Conservation (phyloP, 1,140 invertebrate species). For the Spodoptera litura region DNA sequence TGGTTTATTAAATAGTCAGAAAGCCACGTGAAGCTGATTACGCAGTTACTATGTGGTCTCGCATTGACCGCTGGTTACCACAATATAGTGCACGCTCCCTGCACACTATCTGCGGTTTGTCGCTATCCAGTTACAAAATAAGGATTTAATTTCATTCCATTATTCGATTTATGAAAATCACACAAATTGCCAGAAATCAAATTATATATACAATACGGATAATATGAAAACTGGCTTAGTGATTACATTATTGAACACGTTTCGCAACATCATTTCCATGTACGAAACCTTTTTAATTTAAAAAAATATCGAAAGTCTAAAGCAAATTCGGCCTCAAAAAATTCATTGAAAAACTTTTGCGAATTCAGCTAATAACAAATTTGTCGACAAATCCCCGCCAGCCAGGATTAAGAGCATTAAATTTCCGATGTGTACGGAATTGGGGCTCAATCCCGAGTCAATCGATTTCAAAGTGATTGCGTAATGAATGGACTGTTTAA, state of each 20-base stretch:
- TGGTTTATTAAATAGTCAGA: not conserved
- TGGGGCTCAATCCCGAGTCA: conserved; percentile 33
- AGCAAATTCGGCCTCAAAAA: conserved; percentile 4
- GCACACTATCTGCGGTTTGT: conserved; percentile 6
- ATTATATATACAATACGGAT: too few relatives aligned
- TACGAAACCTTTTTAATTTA: not conserved
- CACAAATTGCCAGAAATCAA: too few relatives aligned
- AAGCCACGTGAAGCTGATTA: conserved; percentile 11
- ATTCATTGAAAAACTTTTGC: conserved; percentile 36
- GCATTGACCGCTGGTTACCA: not conserved
- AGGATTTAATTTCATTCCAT: too few relatives aligned
- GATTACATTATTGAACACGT: not conserved
- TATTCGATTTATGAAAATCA: too few relatives aligned
- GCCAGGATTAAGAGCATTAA: conserved; percentile 48
- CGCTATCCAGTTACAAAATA: not conserved
- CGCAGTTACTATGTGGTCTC: conserved; percentile 10
- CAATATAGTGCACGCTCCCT: conserved; percentile 5
- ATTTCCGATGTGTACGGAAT: conserved; percentile 35
- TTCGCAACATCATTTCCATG: not conserved
- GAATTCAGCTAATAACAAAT: conserved; percentile 47
- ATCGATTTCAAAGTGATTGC: conserved; percentile 49
- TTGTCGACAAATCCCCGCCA: conserved; percentile 34
- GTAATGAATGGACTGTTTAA: conserved; percentile 35
- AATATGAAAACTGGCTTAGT: too few relatives aligned
- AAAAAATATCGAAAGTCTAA: not conserved